These are phyloP conservation scores for Alethe castanea DNA, from an alignment of 2,113 vertebrate species.

Conservation along the genomic window DNA sequence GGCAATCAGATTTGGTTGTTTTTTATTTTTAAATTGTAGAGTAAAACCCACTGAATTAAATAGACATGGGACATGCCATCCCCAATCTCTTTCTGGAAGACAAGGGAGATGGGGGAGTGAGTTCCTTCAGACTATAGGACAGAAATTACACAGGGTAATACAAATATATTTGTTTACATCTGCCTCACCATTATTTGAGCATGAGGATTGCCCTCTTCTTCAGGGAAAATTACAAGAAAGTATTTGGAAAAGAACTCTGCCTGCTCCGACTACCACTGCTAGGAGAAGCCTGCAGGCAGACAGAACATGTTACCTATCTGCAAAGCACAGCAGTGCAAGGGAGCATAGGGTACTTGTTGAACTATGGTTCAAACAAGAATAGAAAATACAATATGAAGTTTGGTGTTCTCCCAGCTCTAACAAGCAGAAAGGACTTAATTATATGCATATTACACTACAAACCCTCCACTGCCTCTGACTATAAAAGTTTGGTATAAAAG, in stretches of 20 bases:
- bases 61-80: rapidly evolving
- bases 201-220: background rate
- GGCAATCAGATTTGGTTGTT: background rate
- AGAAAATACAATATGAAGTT: background rate
- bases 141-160: background rate
- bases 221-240: background rate
- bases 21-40: background rate
- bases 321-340: background rate
- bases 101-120: background rate
- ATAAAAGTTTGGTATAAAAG: background rate
- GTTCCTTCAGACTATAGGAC: background rate
- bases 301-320: background rate
- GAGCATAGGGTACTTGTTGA: background rate
- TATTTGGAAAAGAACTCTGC: background rate
- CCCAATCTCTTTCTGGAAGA: background rate
- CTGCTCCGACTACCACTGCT: background rate
- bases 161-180: background rate
- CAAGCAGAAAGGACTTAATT: background rate
- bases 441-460: background rate
- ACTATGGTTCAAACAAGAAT: background rate
- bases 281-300: background rate
- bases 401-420: background rate
- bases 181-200: background rate
- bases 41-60: background rate
- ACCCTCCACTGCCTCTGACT: background rate